Conservation (phyloP, 2,113 vertebrate species). For the Passer montanus region DNA sequence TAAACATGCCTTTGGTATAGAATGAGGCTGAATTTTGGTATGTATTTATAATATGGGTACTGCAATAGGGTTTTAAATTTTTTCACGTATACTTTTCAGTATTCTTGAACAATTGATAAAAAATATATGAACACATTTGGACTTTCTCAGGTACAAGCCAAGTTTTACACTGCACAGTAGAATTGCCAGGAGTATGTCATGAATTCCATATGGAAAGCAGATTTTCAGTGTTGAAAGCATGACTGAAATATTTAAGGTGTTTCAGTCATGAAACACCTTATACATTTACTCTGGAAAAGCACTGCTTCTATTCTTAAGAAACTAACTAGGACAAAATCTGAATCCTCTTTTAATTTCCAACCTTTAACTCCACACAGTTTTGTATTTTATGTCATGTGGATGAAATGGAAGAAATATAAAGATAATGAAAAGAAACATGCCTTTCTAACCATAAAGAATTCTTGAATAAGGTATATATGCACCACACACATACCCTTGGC, state of each 20-base stretch:
- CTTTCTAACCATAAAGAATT: background rate
- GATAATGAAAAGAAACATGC: background rate
- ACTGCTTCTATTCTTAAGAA: background rate
- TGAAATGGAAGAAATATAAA: background rate
- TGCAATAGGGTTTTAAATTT: accelerated
- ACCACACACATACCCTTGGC: background rate
- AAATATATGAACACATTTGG: background rate
- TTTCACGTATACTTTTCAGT: background rate
- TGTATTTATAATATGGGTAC: background rate
- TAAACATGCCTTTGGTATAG: background rate
- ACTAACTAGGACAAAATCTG: background rate
- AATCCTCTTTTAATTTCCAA: background rate
- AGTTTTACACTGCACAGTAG: background rate
- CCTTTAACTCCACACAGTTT: background rate
- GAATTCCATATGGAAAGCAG: background rate
- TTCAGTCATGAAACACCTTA: background rate
- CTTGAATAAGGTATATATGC: background rate
- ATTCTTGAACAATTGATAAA: background rate
- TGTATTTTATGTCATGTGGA: background rate
- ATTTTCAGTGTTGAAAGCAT: background rate
- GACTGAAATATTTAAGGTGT: background rate
- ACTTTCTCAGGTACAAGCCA: background rate
- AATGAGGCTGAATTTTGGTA: background rate
- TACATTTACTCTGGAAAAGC: background rate
- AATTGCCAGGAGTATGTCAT: background rate